phyloP scores from a whole-genome alignment of 2,113 vertebrate genomes.

The Dascyllus trimaculatus region DNA sequence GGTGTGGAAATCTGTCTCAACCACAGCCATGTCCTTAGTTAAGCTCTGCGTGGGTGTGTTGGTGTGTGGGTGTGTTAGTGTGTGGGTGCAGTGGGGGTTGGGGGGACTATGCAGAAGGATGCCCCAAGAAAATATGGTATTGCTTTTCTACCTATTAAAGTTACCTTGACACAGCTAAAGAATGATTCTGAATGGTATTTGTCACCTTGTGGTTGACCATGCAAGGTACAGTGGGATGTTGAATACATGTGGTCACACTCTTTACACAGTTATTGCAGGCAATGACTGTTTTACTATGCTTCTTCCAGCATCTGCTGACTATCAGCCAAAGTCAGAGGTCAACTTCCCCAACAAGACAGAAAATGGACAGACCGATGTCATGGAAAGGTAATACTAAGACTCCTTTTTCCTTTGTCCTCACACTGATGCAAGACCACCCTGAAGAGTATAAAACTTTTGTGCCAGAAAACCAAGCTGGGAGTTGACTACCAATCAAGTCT shows the following conservation, averaged over 20 bases:
- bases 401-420: background rate
- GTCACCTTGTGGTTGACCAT: background rate
- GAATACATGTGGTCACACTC: slow-evolving; percentile 1
- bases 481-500: slow-evolving; percentile 15
- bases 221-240: background rate
- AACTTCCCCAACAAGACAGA: slow-evolving; percentile 67
- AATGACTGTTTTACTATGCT: slow-evolving; percentile 9
- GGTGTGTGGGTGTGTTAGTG: no score
- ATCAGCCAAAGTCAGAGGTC: slow-evolving; percentile 65
- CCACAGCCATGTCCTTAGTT: slow-evolving; percentile 40
- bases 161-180: background rate
- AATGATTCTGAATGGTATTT: background rate
- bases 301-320: slow-evolving; percentile 57
- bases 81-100: background rate
- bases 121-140: background rate
- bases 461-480: slow-evolving; percentile 8
- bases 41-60: background rate
- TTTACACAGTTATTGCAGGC: background rate
- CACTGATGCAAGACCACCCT: slow-evolving; percentile 32
- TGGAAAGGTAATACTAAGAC: slow-evolving; percentile 70
- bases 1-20: slow-evolving; percentile 35
- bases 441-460: slow-evolving; percentile 19
- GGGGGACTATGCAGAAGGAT: background rate
- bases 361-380: slow-evolving; percentile 67
- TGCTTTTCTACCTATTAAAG: background rate